Percentiles rank a stretch among this genome's conserved stretches.
These are phyloP conservation scores for Recurvirostra avosetta DNA, from an alignment of 2,113 vertebrate genomes.

Conservation along the genomic window DNA sequence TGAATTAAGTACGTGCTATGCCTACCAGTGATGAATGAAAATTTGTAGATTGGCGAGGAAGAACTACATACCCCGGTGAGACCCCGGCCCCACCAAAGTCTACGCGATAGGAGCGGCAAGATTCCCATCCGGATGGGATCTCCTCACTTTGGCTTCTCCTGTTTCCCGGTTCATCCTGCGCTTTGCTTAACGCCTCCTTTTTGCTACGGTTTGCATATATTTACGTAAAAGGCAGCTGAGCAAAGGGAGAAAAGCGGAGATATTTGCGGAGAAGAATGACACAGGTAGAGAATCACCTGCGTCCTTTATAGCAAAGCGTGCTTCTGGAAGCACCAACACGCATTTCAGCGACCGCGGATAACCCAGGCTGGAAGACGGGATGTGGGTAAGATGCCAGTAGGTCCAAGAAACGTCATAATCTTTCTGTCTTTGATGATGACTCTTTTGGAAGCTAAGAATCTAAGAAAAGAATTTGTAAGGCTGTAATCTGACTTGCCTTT, in stretches of 20 bases:
- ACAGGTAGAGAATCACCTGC: not conserved
- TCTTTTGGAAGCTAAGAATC: not conserved
- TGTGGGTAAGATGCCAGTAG: not conserved
- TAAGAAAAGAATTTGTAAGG: not conserved
- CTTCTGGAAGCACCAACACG: not conserved
- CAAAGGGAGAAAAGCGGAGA: not conserved
- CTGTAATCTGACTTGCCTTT: conserved; percentile 4
- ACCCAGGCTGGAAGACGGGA: conserved; percentile 28
- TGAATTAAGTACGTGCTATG: not conserved
- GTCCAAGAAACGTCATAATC: not conserved
- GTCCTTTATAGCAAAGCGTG: not conserved
- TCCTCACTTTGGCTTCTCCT: not conserved
- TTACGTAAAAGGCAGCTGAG: conserved; percentile 19
- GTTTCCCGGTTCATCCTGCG: not conserved
- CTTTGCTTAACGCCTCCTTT: accelerated
- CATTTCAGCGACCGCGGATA: accelerated
- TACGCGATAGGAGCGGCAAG: not conserved
- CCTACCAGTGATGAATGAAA: accelerated
- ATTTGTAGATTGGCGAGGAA: not conserved
- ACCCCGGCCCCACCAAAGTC: not conserved
- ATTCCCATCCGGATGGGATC: not conserved
- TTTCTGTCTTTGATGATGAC: not conserved
- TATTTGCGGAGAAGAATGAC: not conserved
- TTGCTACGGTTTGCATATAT: conserved; percentile 36
- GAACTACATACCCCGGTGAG: not conserved